Conservation (phyloP, 2,888 invertebrate species). For the Cremastinae sp. region DNA sequence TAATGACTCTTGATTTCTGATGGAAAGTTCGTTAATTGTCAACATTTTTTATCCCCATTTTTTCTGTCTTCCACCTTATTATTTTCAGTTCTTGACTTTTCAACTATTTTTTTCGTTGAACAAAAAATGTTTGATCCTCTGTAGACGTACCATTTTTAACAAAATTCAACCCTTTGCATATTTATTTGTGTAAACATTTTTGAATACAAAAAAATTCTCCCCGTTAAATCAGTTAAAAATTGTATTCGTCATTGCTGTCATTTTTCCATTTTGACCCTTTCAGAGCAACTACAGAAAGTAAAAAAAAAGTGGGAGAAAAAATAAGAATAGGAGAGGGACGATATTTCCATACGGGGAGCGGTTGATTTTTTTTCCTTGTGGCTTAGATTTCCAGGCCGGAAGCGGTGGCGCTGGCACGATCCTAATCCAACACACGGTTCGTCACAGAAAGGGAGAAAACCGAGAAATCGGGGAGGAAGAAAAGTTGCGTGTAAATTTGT, state of each 20-base stretch:
- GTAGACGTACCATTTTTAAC: too few species aligned
- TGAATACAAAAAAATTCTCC: not conserved
- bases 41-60: conserved; percentile 1
- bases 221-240: not conserved
- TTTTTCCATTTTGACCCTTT: conserved; percentile 13
- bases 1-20: not conserved
- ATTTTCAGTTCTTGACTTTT: not conserved
- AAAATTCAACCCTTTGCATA: too few species aligned
- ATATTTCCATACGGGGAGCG: conserved; percentile 50
- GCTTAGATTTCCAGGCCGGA: conserved; percentile 12
- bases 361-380: conserved; percentile 43
- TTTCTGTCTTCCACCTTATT: too few species aligned
- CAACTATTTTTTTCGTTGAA: not conserved
- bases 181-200: not conserved
- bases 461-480: conserved; percentile 32
- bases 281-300: conserved; percentile 8
- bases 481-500: conserved; percentile 61
- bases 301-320: conserved; percentile 9
- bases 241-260: not conserved
- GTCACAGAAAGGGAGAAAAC: conserved; percentile 1
- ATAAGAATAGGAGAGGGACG: not conserved
- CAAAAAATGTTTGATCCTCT: not conserved
- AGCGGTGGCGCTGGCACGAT: conserved; percentile 46
- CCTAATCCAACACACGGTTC: conserved; percentile 50
- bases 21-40: not conserved